Base-by-base conservation (phyloP, 2,888 invertebrate species). In the Mayetiola destructor region DNA sequence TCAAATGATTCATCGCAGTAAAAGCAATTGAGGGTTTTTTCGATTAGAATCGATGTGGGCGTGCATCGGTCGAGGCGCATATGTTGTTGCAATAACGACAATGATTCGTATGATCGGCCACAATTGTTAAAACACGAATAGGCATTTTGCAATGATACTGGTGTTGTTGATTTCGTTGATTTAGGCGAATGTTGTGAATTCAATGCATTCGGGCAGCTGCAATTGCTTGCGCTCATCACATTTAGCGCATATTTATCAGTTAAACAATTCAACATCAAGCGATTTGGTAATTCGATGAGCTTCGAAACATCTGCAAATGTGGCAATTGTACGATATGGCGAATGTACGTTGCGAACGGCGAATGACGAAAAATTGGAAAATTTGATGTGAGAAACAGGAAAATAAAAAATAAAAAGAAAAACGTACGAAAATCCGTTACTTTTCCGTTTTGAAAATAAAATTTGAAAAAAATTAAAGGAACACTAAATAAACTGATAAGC, bases 51-150 rank as follows among this genome's bases (percentile, higher is more conserved):
- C 23, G 23, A 3, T 6, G n/a, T 18, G 8, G 59, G 56, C 40
- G 56, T 53, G 16, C 61, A 59, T 56, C 60, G 59, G 55, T 60
- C 61, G 16, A 61, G 55, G 36, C 57, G 40, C 53, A 61, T 57
- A 37, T 61, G 61, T n/a, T 59, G 59, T 30, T 59, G 59, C 21
- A 61, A 56, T 29, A 59, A 59, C 42, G 59, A 60, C 23, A 59
- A 32, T 12, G 59, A 55, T 32, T 59, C 57, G 55, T 59, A 61
- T 32, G 59, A 57, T 53, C 57, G 55, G 36, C 61, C 61, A 53
- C 61, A 61, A 54, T 60, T 57, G 37, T 61, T 61, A 32, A 59
- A 53, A 58, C 61, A 61, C 36, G 56, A 48, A 29, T 59, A 59
- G 20, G 56, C 48, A 14, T 39, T 40, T 30, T 42, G 32, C 9